Evolutionary conservation across 2,797 vertebrate genomes (phyloP).

Genomic region (Telmatherina bonti): DNA sequence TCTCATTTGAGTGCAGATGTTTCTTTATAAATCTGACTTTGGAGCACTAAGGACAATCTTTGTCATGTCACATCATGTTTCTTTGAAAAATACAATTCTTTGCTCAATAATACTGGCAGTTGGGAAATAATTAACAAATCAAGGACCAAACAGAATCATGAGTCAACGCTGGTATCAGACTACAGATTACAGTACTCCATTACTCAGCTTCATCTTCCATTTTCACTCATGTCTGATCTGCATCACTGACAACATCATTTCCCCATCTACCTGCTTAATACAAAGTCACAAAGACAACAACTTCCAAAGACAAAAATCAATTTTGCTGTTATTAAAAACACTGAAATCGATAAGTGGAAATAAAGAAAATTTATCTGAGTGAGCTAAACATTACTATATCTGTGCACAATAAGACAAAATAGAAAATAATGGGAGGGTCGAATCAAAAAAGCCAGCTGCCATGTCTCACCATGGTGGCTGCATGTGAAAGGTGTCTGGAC

Average conservation of each 20-base stretch:
- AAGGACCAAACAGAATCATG: too few relatives aligned
- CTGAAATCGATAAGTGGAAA: neutral
- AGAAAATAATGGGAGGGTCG: neutral
- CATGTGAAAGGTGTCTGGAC: conserved; percentile 7
- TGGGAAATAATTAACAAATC: too few relatives aligned
- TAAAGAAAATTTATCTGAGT: neutral
- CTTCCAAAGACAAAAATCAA: neutral
- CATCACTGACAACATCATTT: too few relatives aligned
- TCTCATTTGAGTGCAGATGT: neutral
- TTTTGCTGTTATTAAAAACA: neutral
- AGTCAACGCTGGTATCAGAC: too few relatives aligned
- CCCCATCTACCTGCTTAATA: neutral
- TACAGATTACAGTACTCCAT: too few relatives aligned
- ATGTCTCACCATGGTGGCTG: conserved; percentile 7
- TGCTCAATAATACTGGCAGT: too few relatives aligned
- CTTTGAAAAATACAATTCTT: neutral
- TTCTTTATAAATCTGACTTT: neutral
- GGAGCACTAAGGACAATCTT: neutral
- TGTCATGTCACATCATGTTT: neutral
- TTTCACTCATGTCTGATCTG: too few relatives aligned
- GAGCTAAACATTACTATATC: too few relatives aligned
- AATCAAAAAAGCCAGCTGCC: conserved; percentile 8
- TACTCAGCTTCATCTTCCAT: too few relatives aligned
- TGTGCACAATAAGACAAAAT: neutral
- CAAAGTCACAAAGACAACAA: neutral